Conservation (phyloP, 1,140 invertebrate species). For the Ctenoplectra terminalis region DNA sequence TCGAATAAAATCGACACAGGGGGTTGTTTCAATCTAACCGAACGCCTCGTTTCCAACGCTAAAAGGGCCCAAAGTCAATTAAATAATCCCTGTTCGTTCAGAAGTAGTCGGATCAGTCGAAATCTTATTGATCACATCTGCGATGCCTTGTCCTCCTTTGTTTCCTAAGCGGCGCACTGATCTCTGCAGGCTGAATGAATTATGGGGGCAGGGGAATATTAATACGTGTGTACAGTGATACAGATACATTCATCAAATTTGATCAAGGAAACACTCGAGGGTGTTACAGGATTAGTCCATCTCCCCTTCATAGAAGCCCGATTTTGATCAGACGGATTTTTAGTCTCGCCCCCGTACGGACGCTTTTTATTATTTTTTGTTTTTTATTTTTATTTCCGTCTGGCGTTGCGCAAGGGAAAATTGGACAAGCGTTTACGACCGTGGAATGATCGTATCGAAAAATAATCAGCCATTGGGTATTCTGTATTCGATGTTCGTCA, state of each 20-base stretch:
- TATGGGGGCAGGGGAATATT: conserved; percentile 53
- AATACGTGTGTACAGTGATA: conserved; percentile 57
- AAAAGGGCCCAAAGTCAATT: conserved; percentile 48
- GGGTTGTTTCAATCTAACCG: not conserved
- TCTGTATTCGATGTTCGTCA: conserved; percentile 33
- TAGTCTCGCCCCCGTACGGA: not conserved
- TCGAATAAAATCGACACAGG: not conserved
- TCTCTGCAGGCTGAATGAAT: conserved; percentile 45
- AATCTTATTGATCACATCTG: conserved; percentile 55
- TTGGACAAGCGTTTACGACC: conserved; percentile 46
- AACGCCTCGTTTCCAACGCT: not conserved
- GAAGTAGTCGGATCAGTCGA: conserved; percentile 26
- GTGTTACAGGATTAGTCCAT: conserved; percentile 50
- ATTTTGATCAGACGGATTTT: conserved; percentile 51
- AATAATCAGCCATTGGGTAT: conserved; percentile 31
- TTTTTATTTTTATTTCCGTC: conserved; percentile 1
- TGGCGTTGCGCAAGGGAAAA: conserved; percentile 16
- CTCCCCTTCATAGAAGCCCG: conserved; percentile 49
- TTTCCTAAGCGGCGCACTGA: conserved; percentile 51
- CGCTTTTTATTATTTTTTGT: not conserved
- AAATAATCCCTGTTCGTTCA: conserved; percentile 39
- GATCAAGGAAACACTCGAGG: conserved; percentile 59
- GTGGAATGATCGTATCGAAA: conserved; percentile 43
- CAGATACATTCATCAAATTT: conserved; percentile 61
- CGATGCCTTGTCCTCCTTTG: conserved; percentile 48